These are phyloP conservation scores for Agapetus fuscipes DNA, from an alignment of 2,888 invertebrate species.

Conservation along the genomic window DNA sequence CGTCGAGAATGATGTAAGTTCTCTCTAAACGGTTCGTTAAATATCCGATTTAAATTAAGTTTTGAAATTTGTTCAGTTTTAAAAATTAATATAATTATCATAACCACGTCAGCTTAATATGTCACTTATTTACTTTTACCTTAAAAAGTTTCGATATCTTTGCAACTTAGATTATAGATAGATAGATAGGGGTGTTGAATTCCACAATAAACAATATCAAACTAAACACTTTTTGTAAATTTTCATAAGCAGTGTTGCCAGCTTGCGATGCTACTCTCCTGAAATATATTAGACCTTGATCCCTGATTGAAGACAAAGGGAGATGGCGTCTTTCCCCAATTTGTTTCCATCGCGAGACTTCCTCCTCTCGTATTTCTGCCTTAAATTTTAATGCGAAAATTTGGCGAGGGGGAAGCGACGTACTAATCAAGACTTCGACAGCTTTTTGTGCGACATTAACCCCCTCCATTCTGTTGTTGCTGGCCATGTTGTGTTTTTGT, in stretches of 20 bases:
- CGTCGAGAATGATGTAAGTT: too few relatives aligned
- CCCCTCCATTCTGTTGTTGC: slow-evolving; percentile 7
- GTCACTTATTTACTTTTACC: neutral
- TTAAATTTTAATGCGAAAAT: slow-evolving; percentile 19
- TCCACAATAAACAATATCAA: too few relatives aligned
- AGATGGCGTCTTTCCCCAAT: slow-evolving; percentile 9
- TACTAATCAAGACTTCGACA: slow-evolving; percentile 8
- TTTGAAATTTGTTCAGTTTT: too few relatives aligned
- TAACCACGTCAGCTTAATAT: too few relatives aligned
- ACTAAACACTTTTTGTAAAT: too few relatives aligned
- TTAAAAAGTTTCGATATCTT: neutral
- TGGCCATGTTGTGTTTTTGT: slow-evolving; percentile 9
- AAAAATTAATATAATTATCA: too few relatives aligned
- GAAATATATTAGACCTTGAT: neutral
- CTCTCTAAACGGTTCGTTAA: too few relatives aligned
- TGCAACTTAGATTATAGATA: too few relatives aligned
- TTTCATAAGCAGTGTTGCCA: too few relatives aligned
- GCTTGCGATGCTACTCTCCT: neutral
- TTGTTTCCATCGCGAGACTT: slow-evolving; percentile 20
- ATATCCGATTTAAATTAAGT: too few relatives aligned
- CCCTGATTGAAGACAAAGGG: neutral
- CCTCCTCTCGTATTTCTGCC: slow-evolving; percentile 18
- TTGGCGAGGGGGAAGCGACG: slow-evolving; percentile 5
- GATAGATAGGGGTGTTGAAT: too few relatives aligned
- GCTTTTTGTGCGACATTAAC: slow-evolving; percentile 12